Evolutionary conservation across 2,888 invertebrate genomes (phyloP).

Genomic region (Metacarcinus magister): DNA sequence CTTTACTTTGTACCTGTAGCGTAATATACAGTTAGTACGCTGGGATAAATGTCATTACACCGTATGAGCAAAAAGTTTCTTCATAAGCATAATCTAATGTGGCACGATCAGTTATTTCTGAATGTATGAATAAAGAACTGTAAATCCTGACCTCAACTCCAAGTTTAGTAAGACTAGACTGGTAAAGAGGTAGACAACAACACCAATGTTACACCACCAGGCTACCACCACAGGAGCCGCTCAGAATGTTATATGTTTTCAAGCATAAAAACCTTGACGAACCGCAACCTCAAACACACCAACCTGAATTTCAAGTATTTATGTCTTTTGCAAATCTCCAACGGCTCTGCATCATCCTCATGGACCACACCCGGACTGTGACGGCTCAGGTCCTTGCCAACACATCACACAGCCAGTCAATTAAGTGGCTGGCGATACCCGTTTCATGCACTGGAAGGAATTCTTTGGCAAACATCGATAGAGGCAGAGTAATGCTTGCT

Average conservation of each 20-base stretch:
- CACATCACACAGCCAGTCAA: neutral
- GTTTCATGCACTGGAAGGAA: slow-evolving; percentile 17
- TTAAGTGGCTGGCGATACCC: neutral
- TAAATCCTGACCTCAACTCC: neutral
- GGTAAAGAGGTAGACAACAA: neutral
- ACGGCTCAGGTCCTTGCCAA: neutral
- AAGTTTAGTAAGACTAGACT: neutral
- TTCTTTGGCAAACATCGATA: slow-evolving; percentile 27
- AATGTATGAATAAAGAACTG: neutral
- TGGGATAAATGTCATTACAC: neutral
- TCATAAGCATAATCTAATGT: neutral
- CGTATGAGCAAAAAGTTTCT: neutral
- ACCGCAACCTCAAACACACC: neutral
- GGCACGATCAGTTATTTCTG: neutral
- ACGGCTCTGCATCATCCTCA: neutral
- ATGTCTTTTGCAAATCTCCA: neutral
- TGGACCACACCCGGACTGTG: neutral
- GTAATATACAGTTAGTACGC: neutral
- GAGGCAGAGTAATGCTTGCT: neutral
- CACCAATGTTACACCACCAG: neutral
- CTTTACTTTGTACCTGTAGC: neutral
- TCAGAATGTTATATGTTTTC: neutral
- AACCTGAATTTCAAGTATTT: neutral
- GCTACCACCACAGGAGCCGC: neutral
- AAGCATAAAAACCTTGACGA: neutral